A percentile compares a stretch with the other conserved stretches of the same genome.
phyloP scores from a whole-genome alignment of 2,888 invertebrate genomes.

The Acleris literana region DNA sequence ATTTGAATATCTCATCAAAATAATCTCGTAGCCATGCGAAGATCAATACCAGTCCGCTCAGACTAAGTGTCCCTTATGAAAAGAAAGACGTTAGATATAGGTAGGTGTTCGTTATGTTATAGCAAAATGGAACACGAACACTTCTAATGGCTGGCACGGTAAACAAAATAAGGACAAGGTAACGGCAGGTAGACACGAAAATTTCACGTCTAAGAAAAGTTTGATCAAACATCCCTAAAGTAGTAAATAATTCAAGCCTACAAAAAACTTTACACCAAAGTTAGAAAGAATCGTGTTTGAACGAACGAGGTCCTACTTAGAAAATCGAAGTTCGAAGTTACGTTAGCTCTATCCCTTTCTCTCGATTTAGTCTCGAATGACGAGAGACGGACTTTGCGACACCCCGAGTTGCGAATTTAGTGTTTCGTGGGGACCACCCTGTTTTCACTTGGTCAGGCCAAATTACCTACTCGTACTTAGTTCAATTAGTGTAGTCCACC shows the following conservation, averaged over 20 bases:
- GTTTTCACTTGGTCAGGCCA: too few relatives aligned
- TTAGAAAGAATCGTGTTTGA: too few relatives aligned
- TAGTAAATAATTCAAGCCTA: neutral
- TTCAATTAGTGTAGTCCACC: too few relatives aligned
- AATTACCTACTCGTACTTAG: too few relatives aligned
- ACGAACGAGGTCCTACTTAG: too few relatives aligned
- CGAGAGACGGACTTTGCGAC: too few relatives aligned
- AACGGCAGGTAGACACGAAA: slow-evolving; percentile 19
- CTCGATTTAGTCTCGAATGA: too few relatives aligned
- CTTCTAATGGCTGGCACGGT: slow-evolving; percentile 20
- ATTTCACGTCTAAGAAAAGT: neutral
- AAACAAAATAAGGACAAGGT: slow-evolving; percentile 20
- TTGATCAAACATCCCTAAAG: neutral
- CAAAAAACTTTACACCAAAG: neutral
- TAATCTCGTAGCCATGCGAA: slow-evolving; percentile 18
- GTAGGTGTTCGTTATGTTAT: slow-evolving; percentile 1
- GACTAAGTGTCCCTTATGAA: slow-evolving; percentile 29
- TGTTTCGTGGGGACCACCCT: too few relatives aligned
- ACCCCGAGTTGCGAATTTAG: too few relatives aligned
- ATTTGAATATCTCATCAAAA: slow-evolving; percentile 11
- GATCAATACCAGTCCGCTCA: slow-evolving; percentile 29
- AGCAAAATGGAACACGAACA: slow-evolving; percentile 24
- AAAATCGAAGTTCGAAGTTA: too few relatives aligned
- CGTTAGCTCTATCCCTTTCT: too few relatives aligned
- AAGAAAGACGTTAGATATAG: slow-evolving; percentile 21